phyloP scores from a whole-genome alignment of 53 echinoderm and acorn worm species.

The Paracentrotus lividus region DNA sequence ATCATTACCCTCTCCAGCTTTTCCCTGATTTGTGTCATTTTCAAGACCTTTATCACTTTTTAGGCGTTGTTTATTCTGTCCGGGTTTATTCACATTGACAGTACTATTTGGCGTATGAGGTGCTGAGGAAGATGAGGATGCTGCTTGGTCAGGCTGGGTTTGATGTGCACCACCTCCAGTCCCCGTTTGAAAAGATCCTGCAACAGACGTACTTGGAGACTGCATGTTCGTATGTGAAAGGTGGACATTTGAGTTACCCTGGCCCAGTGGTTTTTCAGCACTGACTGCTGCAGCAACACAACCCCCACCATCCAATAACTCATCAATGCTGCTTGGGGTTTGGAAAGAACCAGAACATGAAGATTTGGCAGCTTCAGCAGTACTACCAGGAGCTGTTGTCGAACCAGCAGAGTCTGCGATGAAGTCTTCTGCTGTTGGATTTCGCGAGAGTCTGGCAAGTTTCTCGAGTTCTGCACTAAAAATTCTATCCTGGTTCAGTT shows the following conservation, averaged over 20 bases:
- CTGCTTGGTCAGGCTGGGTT: neutral
- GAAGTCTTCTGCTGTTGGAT: constrained; percentile 80
- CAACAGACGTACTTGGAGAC: constrained; percentile 5
- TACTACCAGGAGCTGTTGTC: neutral
- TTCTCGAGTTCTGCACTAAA: constrained; percentile 98
- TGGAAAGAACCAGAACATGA: constrained; percentile 24
- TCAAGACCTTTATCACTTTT: constrained; percentile 67
- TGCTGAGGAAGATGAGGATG: constrained; percentile 46
- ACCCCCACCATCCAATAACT: constrained; percentile 31
- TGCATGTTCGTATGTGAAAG: neutral
- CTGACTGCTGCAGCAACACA: neutral
- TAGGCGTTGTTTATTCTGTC: constrained; percentile 52
- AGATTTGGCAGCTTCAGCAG: neutral
- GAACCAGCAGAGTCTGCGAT: neutral
- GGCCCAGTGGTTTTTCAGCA: neutral
- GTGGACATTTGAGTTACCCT: neutral
- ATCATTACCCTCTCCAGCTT: constrained; percentile 49
- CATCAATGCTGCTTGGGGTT: constrained; percentile 32
- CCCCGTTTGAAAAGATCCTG: constrained; percentile 23
- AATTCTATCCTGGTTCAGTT: constrained; percentile 74
- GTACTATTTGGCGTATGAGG: constrained; percentile 75
- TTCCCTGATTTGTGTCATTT: neutral
- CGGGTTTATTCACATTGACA: neutral
- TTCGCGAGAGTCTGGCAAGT: constrained; percentile 94
- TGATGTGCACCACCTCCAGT: neutral